These are phyloP conservation scores for Drosophila koepferae DNA, from an alignment of 2,888 invertebrate species.

Conservation along the genomic window DNA sequence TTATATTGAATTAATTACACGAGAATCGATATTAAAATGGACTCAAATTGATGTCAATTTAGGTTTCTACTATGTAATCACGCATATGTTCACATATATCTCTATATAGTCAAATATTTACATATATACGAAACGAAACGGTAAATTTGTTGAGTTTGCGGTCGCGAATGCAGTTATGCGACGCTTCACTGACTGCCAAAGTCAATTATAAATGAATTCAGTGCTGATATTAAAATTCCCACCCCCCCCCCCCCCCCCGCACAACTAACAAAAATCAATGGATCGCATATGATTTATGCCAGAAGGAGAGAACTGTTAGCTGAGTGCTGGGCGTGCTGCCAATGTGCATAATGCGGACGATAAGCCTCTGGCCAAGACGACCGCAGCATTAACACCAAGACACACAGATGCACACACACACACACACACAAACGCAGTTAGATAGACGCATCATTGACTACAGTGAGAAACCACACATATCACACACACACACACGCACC, in stretches of 20 bases:
- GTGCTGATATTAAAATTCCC: slow-evolving; percentile 42
- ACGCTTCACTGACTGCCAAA: slow-evolving; percentile 38
- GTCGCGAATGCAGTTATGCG: slow-evolving; percentile 17
- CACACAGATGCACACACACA: neutral
- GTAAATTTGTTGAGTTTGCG: neutral
- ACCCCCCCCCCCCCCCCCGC: neutral
- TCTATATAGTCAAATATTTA: neutral
- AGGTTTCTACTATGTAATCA: neutral
- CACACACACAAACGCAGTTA: neutral
- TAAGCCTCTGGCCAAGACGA: slow-evolving; percentile 51
- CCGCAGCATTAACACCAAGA: slow-evolving; percentile 53
- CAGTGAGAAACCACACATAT: slow-evolving; percentile 10
- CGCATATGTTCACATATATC: neutral
- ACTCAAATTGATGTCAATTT: neutral
- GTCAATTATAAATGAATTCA: slow-evolving; percentile 57
- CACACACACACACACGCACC: neutral
- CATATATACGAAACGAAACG: neutral
- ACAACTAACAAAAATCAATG: slow-evolving; percentile 55
- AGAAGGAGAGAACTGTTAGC: neutral
- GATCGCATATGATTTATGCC: slow-evolving; percentile 54
- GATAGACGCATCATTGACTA: slow-evolving; percentile 28
- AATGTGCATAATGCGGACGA: slow-evolving; percentile 67
- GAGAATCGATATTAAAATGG: neutral
- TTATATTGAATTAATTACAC: neutral
- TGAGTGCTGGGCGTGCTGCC: slow-evolving; percentile 29